phyloP scores from a whole-genome alignment of 2,113 vertebrate genomes.

The Camelus dromedarius region DNA sequence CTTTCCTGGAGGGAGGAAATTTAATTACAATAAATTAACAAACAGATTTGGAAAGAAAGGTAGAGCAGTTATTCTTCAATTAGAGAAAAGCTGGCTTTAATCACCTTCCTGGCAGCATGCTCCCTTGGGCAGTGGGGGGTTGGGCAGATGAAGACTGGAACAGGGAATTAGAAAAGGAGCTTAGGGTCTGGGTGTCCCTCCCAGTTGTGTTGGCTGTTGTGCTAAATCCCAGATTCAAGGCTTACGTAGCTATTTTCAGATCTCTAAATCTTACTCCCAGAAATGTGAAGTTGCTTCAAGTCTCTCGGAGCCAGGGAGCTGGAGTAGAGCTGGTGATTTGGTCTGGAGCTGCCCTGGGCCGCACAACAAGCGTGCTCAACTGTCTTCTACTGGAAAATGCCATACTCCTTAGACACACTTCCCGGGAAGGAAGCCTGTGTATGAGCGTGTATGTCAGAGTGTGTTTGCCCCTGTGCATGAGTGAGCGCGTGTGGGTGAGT shows the following conservation, averaged over 20 bases:
- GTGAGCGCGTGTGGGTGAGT: neutral
- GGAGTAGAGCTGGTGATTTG: neutral
- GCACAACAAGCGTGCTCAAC: rapidly evolving
- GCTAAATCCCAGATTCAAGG: neutral
- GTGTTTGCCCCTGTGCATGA: neutral
- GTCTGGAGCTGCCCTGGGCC: neutral
- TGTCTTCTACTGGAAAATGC: neutral
- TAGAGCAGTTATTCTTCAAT: constrained; percentile 37
- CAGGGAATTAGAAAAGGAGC: neutral
- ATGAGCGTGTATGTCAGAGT: neutral
- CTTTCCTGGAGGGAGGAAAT: constrained; percentile 4
- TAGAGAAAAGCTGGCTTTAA: constrained; percentile 50
- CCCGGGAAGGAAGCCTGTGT: neutral
- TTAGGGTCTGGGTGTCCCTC: constrained; percentile 45
- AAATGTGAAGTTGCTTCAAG: neutral
- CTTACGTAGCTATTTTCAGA: neutral
- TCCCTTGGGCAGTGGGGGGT: neutral
- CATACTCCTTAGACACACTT: neutral
- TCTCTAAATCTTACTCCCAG: neutral
- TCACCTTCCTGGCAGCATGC: neutral
- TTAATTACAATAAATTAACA: constrained; percentile 61
- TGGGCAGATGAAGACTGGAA: constrained; percentile 45
- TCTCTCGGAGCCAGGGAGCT: neutral
- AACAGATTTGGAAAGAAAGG: constrained; percentile 56
- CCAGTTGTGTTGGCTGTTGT: neutral